Percentiles rank a stretch among this genome's conserved stretches.
Evolutionary conservation across 2,797 vertebrate genomes (phyloP).

Genomic region (Leptoclinus maculatus): DNA sequence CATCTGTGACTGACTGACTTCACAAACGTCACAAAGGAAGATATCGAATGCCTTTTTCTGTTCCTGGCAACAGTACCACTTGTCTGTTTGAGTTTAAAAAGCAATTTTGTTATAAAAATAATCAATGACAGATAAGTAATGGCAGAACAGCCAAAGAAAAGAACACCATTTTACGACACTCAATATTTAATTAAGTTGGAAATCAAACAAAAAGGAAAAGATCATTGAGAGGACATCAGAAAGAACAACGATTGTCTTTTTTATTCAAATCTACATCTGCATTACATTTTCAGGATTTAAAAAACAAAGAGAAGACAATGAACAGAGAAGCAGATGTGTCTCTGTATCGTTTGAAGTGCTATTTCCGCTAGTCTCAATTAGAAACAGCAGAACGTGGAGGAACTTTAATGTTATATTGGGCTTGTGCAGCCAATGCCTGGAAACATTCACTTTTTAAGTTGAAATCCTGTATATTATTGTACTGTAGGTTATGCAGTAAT

Average conservation of each 20-base stretch:
- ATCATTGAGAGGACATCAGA: neutral
- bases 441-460: neutral
- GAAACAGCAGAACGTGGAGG: neutral
- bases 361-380: neutral
- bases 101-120: neutral
- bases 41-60: neutral
- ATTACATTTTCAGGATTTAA: neutral
- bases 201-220: neutral
- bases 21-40: neutral
- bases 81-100: neutral
- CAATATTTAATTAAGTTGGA: neutral
- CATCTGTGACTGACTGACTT: neutral
- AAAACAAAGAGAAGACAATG: neutral
- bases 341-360: neutral
- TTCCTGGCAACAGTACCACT: neutral
- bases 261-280: slow-evolving; percentile 13
- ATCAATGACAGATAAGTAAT: neutral
- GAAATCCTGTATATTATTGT: neutral
- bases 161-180: neutral
- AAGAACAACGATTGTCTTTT: neutral
- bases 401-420: neutral
- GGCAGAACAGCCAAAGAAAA: slow-evolving; percentile 12
- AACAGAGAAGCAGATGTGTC: slow-evolving; percentile 7
- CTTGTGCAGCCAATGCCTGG: neutral
- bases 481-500: neutral